phyloP scores from a whole-genome alignment of 2,797 vertebrate species.

The Smutsia temminckii region DNA sequence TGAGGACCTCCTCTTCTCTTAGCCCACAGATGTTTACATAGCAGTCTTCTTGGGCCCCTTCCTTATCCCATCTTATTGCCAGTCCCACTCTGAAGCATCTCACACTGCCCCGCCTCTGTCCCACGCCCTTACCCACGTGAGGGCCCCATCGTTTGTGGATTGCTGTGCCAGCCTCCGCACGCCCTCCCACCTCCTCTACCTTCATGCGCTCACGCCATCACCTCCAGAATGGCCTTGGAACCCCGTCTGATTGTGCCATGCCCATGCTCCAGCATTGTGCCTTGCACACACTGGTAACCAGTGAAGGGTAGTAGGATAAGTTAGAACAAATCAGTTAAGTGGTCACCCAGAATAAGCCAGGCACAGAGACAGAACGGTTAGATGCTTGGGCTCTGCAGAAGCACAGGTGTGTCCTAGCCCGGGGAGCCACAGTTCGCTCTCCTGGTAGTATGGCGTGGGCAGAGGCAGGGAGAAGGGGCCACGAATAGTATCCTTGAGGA shows the following conservation, averaged over 20 bases:
- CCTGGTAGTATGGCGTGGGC: fast-evolving
- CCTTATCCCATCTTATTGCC: fast-evolving
- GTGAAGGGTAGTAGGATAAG: neutral
- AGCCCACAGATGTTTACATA: neutral
- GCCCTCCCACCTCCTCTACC: neutral
- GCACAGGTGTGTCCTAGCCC: neutral
- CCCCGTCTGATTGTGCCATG: fast-evolving
- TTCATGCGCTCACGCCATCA: neutral
- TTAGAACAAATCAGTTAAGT: neutral
- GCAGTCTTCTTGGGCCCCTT: neutral
- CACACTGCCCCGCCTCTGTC: neutral
- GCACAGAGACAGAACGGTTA: neutral
- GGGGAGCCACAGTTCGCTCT: neutral
- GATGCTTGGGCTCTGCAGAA: neutral
- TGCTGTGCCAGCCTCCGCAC: neutral
- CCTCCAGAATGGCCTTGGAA: neutral
- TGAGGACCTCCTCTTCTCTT: neutral
- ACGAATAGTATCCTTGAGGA: neutral
- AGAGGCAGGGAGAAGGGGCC: neutral
- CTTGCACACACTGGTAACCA: neutral
- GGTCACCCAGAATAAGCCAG: neutral
- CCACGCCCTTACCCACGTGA: neutral
- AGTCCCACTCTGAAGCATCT: neutral
- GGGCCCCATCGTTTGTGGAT: neutral
- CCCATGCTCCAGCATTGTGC: neutral